Evolutionary conservation across 2,113 vertebrate species (phyloP), one percentile per base, ranked within the genome.

Genomic region (Lophura nycthemera): DNA sequence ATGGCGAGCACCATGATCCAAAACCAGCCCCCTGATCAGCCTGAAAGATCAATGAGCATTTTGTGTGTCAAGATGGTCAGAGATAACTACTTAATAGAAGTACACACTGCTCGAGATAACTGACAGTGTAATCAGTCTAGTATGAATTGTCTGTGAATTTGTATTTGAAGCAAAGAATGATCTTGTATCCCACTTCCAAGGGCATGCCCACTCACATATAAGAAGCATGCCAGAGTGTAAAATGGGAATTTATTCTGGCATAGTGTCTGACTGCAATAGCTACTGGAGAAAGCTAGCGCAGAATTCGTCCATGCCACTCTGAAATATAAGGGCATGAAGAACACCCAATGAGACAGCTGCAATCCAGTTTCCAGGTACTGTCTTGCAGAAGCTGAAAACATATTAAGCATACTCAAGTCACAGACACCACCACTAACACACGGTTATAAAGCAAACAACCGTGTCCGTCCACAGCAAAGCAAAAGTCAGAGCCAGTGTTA

Each of bases 1-100:
- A 96, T 99, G 99, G 66, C 99, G 97, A 74, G 99, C 99, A 4
- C 99, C 99, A 3, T 99, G 99, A 93, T 99, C 99, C 98, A 99
- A 95, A 82, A 99, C 99, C 91, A 99, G 96, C 4, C 99, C 99
- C 96, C 98, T 97, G 79, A 99, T 99, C 83, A 98, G 96, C 81
- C 98, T 98, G 87, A 13, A 66, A 71, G 92, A 86, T 43, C 1
- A 19, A 69, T 29, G 70, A 42, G 5, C 40, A 10, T 22, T 29
- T 27, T 13, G 14, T 32, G 9, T 38, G 14, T 67, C 42, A 48
- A 1, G 5, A 2, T 1, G 34, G 8, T 34, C 10, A 20, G 6
- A 42, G 17, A 40, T 1, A 18, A 0, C 0, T 30, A 22, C 15
- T 52, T 11, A 24, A 3, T 3, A 3, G 12, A 72, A 66, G 6